Percentiles rank a stretch among this genome's conserved stretches.
Evolutionary conservation across 2,113 vertebrate species (phyloP).

Genomic region (Neodontobutis hainanensis): DNA sequence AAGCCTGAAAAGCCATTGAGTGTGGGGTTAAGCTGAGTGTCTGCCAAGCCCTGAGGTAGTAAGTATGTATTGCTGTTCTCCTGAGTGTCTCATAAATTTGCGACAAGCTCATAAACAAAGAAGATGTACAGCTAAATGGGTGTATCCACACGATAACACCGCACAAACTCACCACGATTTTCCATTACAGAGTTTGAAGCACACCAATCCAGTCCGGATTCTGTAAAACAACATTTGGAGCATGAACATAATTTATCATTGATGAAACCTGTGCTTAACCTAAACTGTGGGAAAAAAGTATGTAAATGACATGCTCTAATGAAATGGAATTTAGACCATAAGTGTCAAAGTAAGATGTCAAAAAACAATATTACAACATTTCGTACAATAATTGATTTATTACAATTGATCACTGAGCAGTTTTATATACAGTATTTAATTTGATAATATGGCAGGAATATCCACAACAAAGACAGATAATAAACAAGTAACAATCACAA

Average conservation of each 20-base stretch:
- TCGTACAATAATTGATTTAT: too few relatives aligned
- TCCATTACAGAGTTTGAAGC: slow-evolving; percentile 81
- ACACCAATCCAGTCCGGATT: slow-evolving; percentile 63
- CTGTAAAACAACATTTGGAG: slow-evolving; percentile 65
- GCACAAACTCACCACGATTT: slow-evolving; percentile 77
- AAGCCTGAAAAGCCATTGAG: slow-evolving; percentile 2
- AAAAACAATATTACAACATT: too few relatives aligned
- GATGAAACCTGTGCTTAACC: slow-evolving; percentile 4
- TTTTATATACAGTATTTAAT: too few relatives aligned
- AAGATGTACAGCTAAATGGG: slow-evolving; percentile 25
- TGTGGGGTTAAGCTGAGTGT: slow-evolving; percentile 13
- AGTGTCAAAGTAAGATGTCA: too few relatives aligned
- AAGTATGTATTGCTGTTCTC: slow-evolving; percentile 31
- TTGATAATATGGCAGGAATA: too few relatives aligned
- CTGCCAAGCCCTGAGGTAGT: neutral
- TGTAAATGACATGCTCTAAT: neutral
- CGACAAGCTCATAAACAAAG: slow-evolving; percentile 48
- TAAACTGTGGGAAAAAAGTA: slow-evolving; percentile 4
- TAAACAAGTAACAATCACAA: too few relatives aligned
- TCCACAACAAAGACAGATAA: too few relatives aligned
- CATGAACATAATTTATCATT: slow-evolving; percentile 8
- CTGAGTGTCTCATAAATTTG: slow-evolving; percentile 41
- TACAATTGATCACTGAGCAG: too few relatives aligned
- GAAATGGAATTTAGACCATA: neutral
- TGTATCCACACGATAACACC: slow-evolving; percentile 52